These are phyloP conservation scores for Thaumatotibia leucotreta DNA, from an alignment of 1,140 invertebrate species.

Conservation along the genomic window DNA sequence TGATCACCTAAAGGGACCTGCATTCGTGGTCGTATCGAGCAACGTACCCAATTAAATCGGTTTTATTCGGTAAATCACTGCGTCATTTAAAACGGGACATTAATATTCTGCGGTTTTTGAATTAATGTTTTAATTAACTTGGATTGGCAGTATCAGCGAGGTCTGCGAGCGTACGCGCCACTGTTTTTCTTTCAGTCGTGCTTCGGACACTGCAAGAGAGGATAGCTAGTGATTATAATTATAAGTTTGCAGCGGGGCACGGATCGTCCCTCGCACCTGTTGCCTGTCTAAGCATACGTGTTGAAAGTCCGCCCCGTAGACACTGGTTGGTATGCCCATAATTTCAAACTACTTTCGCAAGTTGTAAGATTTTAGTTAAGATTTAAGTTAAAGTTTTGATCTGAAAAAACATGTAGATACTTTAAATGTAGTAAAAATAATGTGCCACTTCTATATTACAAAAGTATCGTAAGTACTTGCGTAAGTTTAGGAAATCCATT, in stretches of 20 bases:
- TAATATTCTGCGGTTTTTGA: conserved; percentile 57
- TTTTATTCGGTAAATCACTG: conserved; percentile 45
- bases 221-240: conserved; percentile 42
- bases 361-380: background rate
- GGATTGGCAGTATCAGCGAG: background rate
- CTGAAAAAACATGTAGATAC: no score
- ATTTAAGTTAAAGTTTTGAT: background rate
- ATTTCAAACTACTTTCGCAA: background rate
- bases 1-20: conserved; percentile 38
- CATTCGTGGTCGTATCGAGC: conserved; percentile 26
- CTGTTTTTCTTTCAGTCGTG: background rate
- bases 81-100: conserved; percentile 44
- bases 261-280: conserved; percentile 62
- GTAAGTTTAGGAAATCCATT: conserved; percentile 2
- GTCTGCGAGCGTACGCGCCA: background rate
- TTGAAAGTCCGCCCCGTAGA: conserved; percentile 35
- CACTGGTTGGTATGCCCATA: background rate
- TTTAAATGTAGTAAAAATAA: no score
- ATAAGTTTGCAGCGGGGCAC: conserved; percentile 48
- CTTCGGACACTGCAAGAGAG: conserved; percentile 6
- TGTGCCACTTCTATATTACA: background rate
- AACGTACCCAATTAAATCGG: conserved; percentile 59
- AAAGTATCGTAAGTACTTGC: background rate
- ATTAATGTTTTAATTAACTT: conserved; percentile 45
- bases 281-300: conserved; percentile 64